Percentiles rank a stretch among this genome's conserved stretches.
Conservation (phyloP, 2,888 invertebrate genomes). For the Bellardia pandia region DNA sequence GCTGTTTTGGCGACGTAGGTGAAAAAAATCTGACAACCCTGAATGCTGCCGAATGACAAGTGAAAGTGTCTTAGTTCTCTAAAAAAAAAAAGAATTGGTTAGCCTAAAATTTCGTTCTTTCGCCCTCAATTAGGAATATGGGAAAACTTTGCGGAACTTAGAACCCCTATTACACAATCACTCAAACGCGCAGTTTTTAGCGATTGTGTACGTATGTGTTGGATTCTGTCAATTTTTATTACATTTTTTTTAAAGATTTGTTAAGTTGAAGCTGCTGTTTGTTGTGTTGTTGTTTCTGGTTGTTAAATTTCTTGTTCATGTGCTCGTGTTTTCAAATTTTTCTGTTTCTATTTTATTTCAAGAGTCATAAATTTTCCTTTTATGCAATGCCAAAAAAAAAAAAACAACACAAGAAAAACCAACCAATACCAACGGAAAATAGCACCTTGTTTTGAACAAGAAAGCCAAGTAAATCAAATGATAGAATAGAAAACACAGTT, state of each 20-base stretch:
- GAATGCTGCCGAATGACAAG: too few species aligned
- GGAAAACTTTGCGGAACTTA: neutral
- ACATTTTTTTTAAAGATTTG: conserved; percentile 47
- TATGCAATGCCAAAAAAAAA: conserved; percentile 36
- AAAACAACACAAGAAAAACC: neutral
- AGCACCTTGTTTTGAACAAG: conserved; percentile 53
- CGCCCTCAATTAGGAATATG: too few species aligned
- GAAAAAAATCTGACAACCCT: too few species aligned
- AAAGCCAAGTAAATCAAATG: conserved; percentile 50
- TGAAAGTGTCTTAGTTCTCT: too few species aligned
- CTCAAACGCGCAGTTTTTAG: neutral
- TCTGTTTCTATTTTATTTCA: conserved; percentile 41
- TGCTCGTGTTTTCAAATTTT: conserved; percentile 44
- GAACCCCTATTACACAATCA: neutral
- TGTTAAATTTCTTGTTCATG: conserved; percentile 28
- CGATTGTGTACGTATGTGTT: neutral
- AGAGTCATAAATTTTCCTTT: conserved; percentile 62
- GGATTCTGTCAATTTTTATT: conserved; percentile 61
- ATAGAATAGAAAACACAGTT: conserved; percentile 25
- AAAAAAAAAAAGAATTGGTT: too few species aligned
- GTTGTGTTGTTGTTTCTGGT: conserved; percentile 13
- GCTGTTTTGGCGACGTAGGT: too few species aligned
- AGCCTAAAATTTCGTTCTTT: too few species aligned
- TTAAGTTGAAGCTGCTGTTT: conserved; percentile 38
- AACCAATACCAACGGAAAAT: conserved; percentile 6